Conservation (phyloP, 2,797 vertebrate genomes). For the Anabas testudineus region DNA sequence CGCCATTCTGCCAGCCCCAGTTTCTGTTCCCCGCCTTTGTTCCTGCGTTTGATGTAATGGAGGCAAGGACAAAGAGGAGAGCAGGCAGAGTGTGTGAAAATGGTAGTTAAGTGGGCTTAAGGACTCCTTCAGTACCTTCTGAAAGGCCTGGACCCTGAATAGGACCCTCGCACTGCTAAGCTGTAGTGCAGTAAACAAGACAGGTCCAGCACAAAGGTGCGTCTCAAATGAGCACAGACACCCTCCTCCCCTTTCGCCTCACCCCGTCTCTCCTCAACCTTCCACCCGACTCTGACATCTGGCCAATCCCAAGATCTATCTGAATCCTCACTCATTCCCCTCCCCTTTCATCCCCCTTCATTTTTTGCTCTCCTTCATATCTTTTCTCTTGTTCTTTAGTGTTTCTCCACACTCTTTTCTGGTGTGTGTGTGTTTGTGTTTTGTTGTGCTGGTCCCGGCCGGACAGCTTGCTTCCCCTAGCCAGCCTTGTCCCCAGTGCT, state of each 20-base stretch:
- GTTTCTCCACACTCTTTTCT: constrained; percentile 66
- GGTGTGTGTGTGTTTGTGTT: constrained; percentile 71
- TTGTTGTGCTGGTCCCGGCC: constrained; percentile 72
- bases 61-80: constrained; percentile 99
- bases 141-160: constrained; percentile 98
- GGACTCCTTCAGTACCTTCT: constrained; percentile 99
- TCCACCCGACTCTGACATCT: constrained; percentile 96
- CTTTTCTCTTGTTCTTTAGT: constrained; percentile 77
- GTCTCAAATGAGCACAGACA: constrained; percentile 99
- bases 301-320: constrained; percentile 96
- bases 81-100: constrained; percentile 99
- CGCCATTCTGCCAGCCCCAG: constrained; percentile 98
- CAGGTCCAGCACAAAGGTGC: constrained; percentile 99
- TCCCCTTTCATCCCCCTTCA: constrained; percentile 55
- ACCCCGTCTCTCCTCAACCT: constrained; percentile 73
- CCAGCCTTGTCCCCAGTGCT: constrained; percentile 87
- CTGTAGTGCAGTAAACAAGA: constrained; percentile 99
- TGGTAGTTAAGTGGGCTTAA: constrained; percentile 99
- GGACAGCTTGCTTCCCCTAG: constrained; percentile 74
- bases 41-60: constrained; percentile 99
- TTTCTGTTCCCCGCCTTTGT: constrained; percentile 99
- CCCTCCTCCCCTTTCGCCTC: constrained; percentile 87
- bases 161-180: constrained; percentile 99
- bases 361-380: constrained; percentile 71
- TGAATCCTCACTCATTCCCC: constrained; percentile 74